Evolutionary conservation across 2,888 invertebrate species (phyloP), one percentile per base, ranked within the genome.

Genomic region (Pheosia gnoma): DNA sequence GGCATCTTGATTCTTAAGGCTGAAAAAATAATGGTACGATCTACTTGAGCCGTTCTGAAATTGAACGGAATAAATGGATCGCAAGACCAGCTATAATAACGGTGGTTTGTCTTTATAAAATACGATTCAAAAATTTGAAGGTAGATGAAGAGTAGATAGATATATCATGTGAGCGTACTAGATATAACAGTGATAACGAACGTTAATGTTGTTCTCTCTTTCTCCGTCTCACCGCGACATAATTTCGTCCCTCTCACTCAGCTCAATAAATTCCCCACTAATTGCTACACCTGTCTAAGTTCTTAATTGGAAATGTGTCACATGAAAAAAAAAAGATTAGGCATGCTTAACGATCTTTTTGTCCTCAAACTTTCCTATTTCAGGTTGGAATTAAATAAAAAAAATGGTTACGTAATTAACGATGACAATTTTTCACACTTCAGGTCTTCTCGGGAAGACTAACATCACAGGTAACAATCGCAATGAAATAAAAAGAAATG

Each of bases 381-480:
- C 93, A 93, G 93, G 90, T 93, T 87, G 88, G 88, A 85, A 85
- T 88, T 89, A 86, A 84, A 81, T 85, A 85, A 85, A 86, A 88
- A 86, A 88, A 87, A 88, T 11, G n/a, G 55, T 55, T 55, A 84
- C 81, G 85, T 87, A 90, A 90, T 91, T 93, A 92, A 93, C 90
- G 89, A 90, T 92, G 90, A 91, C 90, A 82, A 89, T 93, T 93
- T 93, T 93, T 93, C 92, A 93, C 90, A 90, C 93, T 93, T 90
- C 94, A 94, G 94, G 94, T 94, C 94, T 94, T 94, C 94, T 94
- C 93, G 94, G 94, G 91, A 94, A 94, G 94, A 94, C 94, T 86
- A 94, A 93, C 90, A 91, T 94, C 86, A 93, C 94, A 94, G 94
- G 94, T 94, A 94, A 94, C 87, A 74, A 78, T 77, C 75, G 79